Percentiles rank a stretch among this genome's conserved stretches.
Conservation (phyloP, 30 jellyfish, hydroid and myxozoan genomes). For the Turritopsis rubra region DNA sequence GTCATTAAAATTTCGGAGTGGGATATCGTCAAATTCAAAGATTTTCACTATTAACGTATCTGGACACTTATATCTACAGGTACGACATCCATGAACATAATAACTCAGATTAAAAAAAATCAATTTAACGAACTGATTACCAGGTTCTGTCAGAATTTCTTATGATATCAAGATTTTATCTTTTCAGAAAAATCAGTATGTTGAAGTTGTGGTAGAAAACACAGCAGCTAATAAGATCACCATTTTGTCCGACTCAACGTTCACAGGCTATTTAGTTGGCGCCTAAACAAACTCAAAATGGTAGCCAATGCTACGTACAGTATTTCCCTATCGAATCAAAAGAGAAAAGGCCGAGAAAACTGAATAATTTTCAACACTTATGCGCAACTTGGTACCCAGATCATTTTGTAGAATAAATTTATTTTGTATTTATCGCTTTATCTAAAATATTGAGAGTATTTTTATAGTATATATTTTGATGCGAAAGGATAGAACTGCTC, state of each 20-base stretch:
- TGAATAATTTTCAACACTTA: too few species aligned
- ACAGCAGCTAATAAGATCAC: constrained; percentile 47
- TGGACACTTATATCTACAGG: constrained; percentile 4
- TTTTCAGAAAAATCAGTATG: constrained; percentile 54
- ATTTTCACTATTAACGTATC: neutral
- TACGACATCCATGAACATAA: neutral
- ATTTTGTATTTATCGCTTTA: too few species aligned
- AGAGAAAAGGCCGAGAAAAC: neutral
- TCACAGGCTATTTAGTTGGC: constrained; percentile 68
- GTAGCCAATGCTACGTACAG: neutral
- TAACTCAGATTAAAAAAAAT: neutral
- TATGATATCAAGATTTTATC: neutral
- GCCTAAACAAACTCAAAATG: constrained; percentile 25
- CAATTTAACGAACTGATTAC: neutral
- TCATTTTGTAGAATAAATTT: too few species aligned
- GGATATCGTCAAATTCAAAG: constrained; percentile 3
- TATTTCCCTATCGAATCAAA: neutral
- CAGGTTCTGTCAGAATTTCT: neutral
- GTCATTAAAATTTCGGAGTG: constrained; percentile 4
- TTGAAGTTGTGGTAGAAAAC: constrained; percentile 57
- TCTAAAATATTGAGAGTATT: too few species aligned
- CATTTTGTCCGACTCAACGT: constrained; percentile 52
- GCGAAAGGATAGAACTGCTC: too few species aligned
- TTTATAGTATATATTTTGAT: too few species aligned
- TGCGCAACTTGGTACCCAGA: too few species aligned